phyloP scores from a whole-genome alignment of 2,797 vertebrate genomes.

The Pipistrellus nathusii region DNA sequence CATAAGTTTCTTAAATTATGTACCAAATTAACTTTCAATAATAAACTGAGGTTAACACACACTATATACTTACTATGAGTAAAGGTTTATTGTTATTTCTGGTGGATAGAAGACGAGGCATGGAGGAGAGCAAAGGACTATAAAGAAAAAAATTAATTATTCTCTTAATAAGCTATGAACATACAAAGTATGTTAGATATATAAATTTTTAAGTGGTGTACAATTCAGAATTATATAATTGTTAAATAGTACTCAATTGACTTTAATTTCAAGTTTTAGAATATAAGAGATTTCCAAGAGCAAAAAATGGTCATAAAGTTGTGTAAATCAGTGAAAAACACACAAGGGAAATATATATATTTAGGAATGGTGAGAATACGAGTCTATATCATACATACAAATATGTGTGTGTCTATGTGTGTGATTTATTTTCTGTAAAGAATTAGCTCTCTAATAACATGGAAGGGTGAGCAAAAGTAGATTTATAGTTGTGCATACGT shows the following conservation, averaged over 20 bases:
- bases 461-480: neutral
- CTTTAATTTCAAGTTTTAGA: neutral
- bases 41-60: neutral
- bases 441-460: neutral
- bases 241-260: neutral
- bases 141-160: neutral
- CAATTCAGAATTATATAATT: neutral
- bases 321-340: neutral
- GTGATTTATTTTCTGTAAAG: neutral
- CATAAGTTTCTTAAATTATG: neutral
- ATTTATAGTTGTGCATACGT: neutral
- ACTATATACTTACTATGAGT: neutral
- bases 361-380: neutral
- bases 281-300: neutral
- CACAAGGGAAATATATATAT: neutral
- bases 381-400: neutral
- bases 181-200: neutral
- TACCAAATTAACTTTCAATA: neutral
- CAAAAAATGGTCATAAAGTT: neutral
- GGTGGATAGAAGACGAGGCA: neutral
- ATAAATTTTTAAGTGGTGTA: neutral
- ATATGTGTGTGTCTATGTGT: rapidly evolving
- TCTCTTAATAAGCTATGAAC: neutral
- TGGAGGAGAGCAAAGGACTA: neutral
- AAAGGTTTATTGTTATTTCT: neutral